Percentiles rank a stretch among this genome's conserved stretches.
phyloP scores from a whole-genome alignment of 2,888 invertebrate species.

The Sialis lutaria region DNA sequence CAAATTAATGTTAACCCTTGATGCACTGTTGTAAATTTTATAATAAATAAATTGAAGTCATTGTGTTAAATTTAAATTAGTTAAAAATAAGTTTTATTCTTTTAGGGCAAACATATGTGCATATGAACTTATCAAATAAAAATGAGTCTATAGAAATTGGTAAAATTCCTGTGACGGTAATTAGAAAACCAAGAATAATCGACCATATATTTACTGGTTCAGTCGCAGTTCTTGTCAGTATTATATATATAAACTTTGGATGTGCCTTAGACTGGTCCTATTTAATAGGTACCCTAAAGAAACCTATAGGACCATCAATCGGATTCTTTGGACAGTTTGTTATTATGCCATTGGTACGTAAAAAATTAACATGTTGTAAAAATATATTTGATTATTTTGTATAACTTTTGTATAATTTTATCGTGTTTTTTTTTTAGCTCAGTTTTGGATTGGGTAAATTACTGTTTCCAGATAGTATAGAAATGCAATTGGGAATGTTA shows the following conservation, averaged over 20 bases:
- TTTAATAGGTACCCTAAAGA: slow-evolving; percentile 42
- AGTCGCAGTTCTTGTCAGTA: slow-evolving; percentile 55
- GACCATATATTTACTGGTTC: slow-evolving; percentile 59
- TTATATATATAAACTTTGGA: slow-evolving; percentile 82
- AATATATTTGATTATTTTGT: not conserved
- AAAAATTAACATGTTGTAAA: not conserved
- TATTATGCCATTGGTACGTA: slow-evolving; percentile 69
- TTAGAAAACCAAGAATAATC: slow-evolving; percentile 41
- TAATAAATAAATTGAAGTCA: too few species aligned
- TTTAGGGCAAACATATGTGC: slow-evolving; percentile 21
- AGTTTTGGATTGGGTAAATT: slow-evolving; percentile 53
- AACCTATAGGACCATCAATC: slow-evolving; percentile 61
- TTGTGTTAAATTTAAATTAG: too few species aligned
- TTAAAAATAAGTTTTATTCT: not conserved
- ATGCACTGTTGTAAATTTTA: too few species aligned
- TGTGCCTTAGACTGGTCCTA: slow-evolving; percentile 67
- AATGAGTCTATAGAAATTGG: slow-evolving; percentile 13
- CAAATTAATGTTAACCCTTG: too few species aligned
- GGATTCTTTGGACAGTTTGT: slow-evolving; percentile 65
- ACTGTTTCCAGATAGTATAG: slow-evolving; percentile 48
- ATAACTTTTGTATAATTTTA: not conserved
- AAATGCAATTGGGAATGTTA: slow-evolving; percentile 71
- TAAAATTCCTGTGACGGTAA: slow-evolving; percentile 33
- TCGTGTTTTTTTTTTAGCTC: slow-evolving; percentile 30
- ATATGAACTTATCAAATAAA: slow-evolving; percentile 15